Evolutionary conservation across 2,888 invertebrate genomes (phyloP).

Genomic region (Clivina fossor): DNA sequence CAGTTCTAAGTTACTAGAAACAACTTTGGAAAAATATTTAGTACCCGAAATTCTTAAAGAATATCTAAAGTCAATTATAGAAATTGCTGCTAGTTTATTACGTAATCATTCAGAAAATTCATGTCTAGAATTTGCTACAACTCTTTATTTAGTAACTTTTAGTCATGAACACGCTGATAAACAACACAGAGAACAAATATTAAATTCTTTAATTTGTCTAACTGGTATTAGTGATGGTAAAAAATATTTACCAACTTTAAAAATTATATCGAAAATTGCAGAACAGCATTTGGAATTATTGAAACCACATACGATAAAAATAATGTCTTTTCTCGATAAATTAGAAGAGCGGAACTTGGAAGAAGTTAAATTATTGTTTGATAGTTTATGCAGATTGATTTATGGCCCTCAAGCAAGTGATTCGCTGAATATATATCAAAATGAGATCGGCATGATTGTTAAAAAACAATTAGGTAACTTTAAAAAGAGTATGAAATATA

Average conservation of each 20-base stretch:
- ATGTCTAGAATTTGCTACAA: constrained; percentile 61
- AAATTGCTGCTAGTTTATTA: constrained; percentile 60
- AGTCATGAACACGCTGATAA: constrained; percentile 43
- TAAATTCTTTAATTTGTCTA: constrained; percentile 46
- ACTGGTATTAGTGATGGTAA: constrained; percentile 44
- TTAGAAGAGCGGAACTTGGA: constrained; percentile 70
- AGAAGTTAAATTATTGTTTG: constrained; percentile 76
- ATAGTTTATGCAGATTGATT: constrained; percentile 74
- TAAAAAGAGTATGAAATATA: constrained; percentile 63
- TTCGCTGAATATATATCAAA: constrained; percentile 61
- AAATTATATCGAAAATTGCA: constrained; percentile 43
- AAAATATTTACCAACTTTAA: constrained; percentile 44
- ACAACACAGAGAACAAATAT: constrained; percentile 46
- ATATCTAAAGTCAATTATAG: constrained; percentile 59
- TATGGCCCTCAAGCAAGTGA: constrained; percentile 57
- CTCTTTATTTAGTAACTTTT: constrained; percentile 60
- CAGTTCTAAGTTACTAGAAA: constrained; percentile 59
- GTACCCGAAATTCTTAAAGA: constrained; percentile 54
- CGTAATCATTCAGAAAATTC: constrained; percentile 54
- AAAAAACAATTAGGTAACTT: constrained; percentile 77
- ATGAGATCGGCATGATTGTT: constrained; percentile 83
- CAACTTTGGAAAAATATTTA: constrained; percentile 59
- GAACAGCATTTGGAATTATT: constrained; percentile 47
- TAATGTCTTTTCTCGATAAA: constrained; percentile 72
- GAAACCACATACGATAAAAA: constrained; percentile 61